Conservation (phyloP, 2,113 vertebrate genomes). For the Channa argus region DNA sequence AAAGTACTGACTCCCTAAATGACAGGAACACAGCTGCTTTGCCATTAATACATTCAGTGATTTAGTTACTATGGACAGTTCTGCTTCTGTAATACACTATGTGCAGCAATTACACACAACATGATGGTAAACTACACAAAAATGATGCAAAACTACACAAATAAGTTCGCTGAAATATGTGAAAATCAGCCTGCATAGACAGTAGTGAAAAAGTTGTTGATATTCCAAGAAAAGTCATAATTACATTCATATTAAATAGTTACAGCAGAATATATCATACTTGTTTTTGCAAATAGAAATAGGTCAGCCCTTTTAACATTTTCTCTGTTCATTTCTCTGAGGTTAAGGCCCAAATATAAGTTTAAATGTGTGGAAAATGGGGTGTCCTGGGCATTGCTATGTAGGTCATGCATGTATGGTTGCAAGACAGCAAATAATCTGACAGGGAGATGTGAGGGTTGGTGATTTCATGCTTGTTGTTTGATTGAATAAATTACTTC, state of each 20-base stretch:
- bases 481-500: slow-evolving; percentile 60
- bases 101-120: no score
- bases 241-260: slow-evolving; percentile 8
- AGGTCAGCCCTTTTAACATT: slow-evolving; percentile 57
- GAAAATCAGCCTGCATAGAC: not conserved
- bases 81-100: no score
- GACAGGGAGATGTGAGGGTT: slow-evolving; percentile 39
- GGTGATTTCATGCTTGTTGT: slow-evolving; percentile 49
- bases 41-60: no score
- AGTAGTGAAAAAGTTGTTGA: not conserved
- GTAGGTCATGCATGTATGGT: slow-evolving; percentile 77
- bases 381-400: slow-evolving; percentile 77
- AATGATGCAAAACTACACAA: not conserved
- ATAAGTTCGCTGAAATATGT: not conserved
- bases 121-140: not conserved
- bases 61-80: no score
- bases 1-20: no score
- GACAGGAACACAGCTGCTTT: no score
- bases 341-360: slow-evolving; percentile 62
- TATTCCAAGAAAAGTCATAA: slow-evolving; percentile 9
- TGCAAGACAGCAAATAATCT: slow-evolving; percentile 63
- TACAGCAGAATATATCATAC: slow-evolving; percentile 3
- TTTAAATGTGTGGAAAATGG: not conserved
- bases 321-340: slow-evolving; percentile 47
- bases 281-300: slow-evolving; percentile 57